phyloP scores from a whole-genome alignment of 2,797 vertebrate genomes.

The Paramormyrops hopkinsi region DNA sequence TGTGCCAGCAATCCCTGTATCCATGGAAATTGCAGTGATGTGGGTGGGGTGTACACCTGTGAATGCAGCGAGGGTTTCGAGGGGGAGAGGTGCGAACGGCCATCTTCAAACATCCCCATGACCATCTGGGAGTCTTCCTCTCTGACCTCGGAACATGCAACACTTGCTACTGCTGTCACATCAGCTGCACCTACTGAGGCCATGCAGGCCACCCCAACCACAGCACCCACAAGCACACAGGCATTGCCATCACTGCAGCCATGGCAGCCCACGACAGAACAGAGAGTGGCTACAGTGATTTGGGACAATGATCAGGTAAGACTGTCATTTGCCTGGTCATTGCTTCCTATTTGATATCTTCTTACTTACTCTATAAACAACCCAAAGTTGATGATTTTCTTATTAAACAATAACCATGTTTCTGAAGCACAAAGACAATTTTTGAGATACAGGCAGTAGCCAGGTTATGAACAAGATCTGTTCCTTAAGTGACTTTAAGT shows the following conservation, averaged over 20 bases:
- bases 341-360: not conserved
- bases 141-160: slow-evolving; percentile 60
- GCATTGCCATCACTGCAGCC: slow-evolving; percentile 65
- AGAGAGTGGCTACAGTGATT: slow-evolving; percentile 77
- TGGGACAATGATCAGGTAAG: slow-evolving; percentile 91
- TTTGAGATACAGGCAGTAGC: not conserved
- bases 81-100: slow-evolving; percentile 74
- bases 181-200: slow-evolving; percentile 48
- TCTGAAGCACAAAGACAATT: not conserved
- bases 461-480: not conserved
- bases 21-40: slow-evolving; percentile 85
- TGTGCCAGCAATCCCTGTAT: slow-evolving; percentile 90
- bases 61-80: slow-evolving; percentile 75
- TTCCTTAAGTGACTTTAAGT: not conserved
- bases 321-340: not conserved
- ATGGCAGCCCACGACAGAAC: slow-evolving; percentile 83
- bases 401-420: not conserved
- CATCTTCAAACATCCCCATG: slow-evolving; percentile 48
- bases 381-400: not conserved
- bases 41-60: slow-evolving; percentile 70
- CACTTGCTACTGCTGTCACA: slow-evolving; percentile 48
- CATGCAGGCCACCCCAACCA: slow-evolving; percentile 46
- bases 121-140: slow-evolving; percentile 57
- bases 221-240: slow-evolving; percentile 48
- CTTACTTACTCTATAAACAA: not conserved